Percentiles rank a stretch among this genome's conserved stretches.
Conservation (phyloP, 2,113 vertebrate species). For the Trematocara macrostoma region DNA sequence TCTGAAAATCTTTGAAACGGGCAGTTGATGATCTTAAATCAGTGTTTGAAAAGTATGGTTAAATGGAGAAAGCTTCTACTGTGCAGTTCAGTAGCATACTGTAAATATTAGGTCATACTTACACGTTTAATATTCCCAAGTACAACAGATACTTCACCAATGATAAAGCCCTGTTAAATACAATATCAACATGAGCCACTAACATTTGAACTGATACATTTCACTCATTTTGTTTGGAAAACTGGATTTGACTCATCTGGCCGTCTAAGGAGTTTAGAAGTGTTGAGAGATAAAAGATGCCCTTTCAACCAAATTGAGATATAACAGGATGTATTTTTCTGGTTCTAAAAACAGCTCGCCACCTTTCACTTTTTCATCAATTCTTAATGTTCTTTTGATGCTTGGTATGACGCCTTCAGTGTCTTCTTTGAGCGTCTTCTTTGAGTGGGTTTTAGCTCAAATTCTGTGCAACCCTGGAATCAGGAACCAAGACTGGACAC, state of each 20-base stretch:
- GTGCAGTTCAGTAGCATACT: neutral
- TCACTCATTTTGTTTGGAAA: neutral
- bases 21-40: neutral
- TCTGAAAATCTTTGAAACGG: neutral
- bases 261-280: neutral
- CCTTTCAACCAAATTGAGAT: neutral
- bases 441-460: neutral
- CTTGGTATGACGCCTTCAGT: neutral
- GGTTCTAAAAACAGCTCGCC: neutral
- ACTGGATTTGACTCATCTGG: neutral
- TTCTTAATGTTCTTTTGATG: neutral
- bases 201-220: neutral
- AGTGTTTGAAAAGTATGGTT: neutral
- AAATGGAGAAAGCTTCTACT: neutral
- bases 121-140: neutral
- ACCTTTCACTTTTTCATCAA: neutral
- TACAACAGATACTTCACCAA: neutral
- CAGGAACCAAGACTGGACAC: neutral
- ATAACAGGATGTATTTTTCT: neutral
- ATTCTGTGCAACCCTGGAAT: neutral
- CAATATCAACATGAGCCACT: neutral
- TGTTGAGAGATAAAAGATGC: neutral
- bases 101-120: neutral
- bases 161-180: neutral
- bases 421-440: rapidly evolving